Conservation (phyloP, 2,797 vertebrate species). For the Danio aesculapii region DNA sequence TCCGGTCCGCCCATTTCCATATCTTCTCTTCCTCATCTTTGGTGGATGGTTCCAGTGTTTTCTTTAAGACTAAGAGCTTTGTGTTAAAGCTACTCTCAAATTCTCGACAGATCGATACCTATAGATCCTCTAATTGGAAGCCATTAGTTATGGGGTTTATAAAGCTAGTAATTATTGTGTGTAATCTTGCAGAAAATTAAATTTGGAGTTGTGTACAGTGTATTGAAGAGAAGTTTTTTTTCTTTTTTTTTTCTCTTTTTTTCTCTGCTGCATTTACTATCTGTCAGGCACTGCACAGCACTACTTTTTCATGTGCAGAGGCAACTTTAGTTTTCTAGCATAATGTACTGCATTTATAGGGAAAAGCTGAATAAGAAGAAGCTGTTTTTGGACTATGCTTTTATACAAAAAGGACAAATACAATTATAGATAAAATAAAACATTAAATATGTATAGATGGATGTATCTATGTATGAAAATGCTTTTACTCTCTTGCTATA, state of each 20-base stretch:
- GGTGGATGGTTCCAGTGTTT: slow-evolving; percentile 60
- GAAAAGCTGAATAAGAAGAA: slow-evolving; percentile 16
- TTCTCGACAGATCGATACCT: slow-evolving; percentile 86
- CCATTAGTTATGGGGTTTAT: slow-evolving; percentile 90
- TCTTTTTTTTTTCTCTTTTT: slow-evolving; percentile 81
- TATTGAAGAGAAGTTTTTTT: slow-evolving; percentile 83
- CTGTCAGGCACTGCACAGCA: slow-evolving; percentile 68
- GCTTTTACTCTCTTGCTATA: not conserved
- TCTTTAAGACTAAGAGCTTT: slow-evolving; percentile 64
- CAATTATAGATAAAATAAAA: too few relatives aligned
- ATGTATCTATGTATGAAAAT: too few relatives aligned
- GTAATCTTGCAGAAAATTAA: slow-evolving; percentile 98
- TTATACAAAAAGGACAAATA: not conserved
- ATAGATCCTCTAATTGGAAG: slow-evolving; percentile 89
- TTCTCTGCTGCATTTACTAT: slow-evolving; percentile 72
- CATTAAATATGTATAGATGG: too few relatives aligned
- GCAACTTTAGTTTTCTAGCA: slow-evolving; percentile 48
- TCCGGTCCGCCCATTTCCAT: slow-evolving; percentile 24
- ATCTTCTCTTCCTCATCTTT: slow-evolving; percentile 59
- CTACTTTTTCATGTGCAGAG: slow-evolving; percentile 48
- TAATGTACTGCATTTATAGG: slow-evolving; percentile 15
- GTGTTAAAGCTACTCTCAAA: slow-evolving; percentile 73
- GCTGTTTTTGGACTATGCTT: not conserved
- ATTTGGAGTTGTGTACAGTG: slow-evolving; percentile 87
- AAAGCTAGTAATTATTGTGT: slow-evolving; percentile 94